Evolutionary conservation across 1,140 invertebrate species (phyloP).

Genomic region (Rhagoletis pomonella): DNA sequence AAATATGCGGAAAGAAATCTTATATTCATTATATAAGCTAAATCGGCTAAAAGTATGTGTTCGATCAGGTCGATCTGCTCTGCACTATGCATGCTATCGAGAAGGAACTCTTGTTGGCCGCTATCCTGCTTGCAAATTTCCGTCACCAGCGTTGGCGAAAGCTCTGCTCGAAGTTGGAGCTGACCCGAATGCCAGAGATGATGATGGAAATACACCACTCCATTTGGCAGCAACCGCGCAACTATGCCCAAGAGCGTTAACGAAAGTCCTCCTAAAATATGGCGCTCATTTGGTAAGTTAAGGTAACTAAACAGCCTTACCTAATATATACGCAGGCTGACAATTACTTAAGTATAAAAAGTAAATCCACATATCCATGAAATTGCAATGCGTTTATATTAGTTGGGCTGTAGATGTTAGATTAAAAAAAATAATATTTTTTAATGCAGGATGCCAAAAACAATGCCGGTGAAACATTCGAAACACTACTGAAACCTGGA

Average conservation of each 20-base stretch:
- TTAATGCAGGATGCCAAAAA: conserved; percentile 84
- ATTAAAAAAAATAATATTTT: conserved; percentile 14
- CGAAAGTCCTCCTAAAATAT: conserved; percentile 81
- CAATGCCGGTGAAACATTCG: conserved; percentile 84
- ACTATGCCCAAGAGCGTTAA: conserved; percentile 80
- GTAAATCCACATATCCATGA: too few relatives aligned
- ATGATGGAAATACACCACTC: conserved; percentile 80
- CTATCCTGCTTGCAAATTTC: conserved; percentile 86
- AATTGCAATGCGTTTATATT: too few relatives aligned
- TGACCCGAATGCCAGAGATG: conserved; percentile 83
- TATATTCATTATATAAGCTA: conserved; percentile 82
- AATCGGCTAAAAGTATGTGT: conserved; percentile 83
- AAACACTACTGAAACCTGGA: conserved; percentile 80
- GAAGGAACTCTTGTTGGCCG: conserved; percentile 78
- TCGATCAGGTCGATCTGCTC: conserved; percentile 82
- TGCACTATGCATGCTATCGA: conserved; percentile 88
- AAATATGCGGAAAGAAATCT: conserved; percentile 77
- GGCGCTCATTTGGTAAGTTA: conserved; percentile 84
- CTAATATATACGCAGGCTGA: not conserved
- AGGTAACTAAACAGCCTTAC: not conserved
- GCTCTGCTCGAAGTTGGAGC: conserved; percentile 90
- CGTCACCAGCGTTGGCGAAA: conserved; percentile 82
- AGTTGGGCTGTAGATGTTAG: too few relatives aligned
- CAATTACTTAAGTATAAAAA: too few relatives aligned
- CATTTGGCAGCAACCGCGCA: conserved; percentile 72